These are phyloP conservation scores for Lottia gigantea DNA, from an alignment of 2,888 invertebrate species.

Conservation along the genomic window DNA sequence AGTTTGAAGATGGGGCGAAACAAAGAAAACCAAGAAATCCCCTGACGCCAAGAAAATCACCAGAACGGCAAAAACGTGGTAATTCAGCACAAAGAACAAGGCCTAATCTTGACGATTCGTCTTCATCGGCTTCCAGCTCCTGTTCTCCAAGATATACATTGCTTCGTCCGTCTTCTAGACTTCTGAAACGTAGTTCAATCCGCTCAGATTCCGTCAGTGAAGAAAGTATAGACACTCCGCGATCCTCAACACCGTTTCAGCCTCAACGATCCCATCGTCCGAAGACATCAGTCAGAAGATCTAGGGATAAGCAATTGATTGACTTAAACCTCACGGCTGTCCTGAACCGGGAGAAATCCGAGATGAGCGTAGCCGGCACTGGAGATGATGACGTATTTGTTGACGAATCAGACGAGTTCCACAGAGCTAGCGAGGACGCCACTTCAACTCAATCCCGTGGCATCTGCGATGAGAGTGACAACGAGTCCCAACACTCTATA, in stretches of 20 bases:
- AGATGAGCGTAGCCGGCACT: background rate
- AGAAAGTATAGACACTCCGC: background rate
- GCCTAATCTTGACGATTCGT: background rate
- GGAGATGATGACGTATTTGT: conserved; percentile 5
- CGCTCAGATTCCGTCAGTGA: background rate
- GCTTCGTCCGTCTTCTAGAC: background rate
- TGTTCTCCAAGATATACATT: background rate
- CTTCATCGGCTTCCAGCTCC: background rate
- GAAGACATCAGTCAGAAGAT: background rate
- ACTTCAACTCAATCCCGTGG: no score
- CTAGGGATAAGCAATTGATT: background rate
- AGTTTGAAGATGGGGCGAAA: background rate
- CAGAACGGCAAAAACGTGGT: background rate
- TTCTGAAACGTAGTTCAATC: background rate
- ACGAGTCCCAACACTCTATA: background rate
- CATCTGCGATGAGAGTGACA: no score
- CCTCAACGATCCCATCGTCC: background rate
- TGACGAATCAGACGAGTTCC: background rate
- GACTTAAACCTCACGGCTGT: background rate
- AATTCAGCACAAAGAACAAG: background rate
- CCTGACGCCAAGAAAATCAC: background rate
- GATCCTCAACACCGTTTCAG: background rate
- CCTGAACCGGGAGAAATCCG: background rate
- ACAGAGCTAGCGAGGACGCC: no score
- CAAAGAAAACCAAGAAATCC: background rate